A percentile compares a stretch with the other conserved stretches of the same genome.
phyloP scores from a whole-genome alignment of 1,140 invertebrate species.

The Drosophila rufa region DNA sequence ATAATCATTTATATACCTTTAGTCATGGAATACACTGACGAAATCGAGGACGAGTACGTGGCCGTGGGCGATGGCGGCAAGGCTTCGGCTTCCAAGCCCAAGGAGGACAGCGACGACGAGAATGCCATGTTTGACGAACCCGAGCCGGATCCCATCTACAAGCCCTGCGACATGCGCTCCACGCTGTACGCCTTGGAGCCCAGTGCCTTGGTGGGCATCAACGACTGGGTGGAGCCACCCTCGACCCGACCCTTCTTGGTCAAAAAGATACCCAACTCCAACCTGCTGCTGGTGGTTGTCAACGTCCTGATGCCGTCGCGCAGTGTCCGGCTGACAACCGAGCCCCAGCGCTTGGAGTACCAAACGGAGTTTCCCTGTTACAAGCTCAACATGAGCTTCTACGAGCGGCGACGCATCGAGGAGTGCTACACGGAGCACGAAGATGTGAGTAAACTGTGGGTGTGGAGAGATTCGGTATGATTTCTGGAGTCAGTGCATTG shows the following conservation, averaged over 20 bases:
- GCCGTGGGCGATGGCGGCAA: conserved; percentile 69
- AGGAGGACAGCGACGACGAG: conserved; percentile 83
- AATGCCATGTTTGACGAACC: conserved; percentile 74
- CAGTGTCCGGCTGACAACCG: conserved; percentile 77
- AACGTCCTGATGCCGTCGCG: conserved; percentile 84
- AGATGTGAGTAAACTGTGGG: conserved; percentile 85
- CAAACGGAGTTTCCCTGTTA: conserved; percentile 88
- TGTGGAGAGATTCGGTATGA: background rate
- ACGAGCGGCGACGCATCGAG: conserved; percentile 88
- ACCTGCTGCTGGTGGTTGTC: conserved; percentile 91
- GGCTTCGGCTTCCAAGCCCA: conserved; percentile 71
- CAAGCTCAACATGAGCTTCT: conserved; percentile 89
- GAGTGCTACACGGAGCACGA: conserved; percentile 91
- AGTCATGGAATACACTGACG: conserved; percentile 79
- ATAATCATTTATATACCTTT: background rate
- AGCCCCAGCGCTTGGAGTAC: conserved; percentile 85
- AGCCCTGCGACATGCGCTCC: conserved; percentile 89
- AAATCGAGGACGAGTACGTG: conserved; percentile 77
- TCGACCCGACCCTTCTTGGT: conserved; percentile 88
- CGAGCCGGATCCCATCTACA: conserved; percentile 82
- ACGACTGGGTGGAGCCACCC: conserved; percentile 80
- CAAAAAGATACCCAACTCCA: conserved; percentile 90
- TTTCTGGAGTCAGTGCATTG: too few species aligned
- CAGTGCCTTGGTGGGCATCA: conserved; percentile 86
- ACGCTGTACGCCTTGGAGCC: conserved; percentile 90